Evolutionary conservation across 2,113 vertebrate species (phyloP).

Genomic region (Strigops habroptila): DNA sequence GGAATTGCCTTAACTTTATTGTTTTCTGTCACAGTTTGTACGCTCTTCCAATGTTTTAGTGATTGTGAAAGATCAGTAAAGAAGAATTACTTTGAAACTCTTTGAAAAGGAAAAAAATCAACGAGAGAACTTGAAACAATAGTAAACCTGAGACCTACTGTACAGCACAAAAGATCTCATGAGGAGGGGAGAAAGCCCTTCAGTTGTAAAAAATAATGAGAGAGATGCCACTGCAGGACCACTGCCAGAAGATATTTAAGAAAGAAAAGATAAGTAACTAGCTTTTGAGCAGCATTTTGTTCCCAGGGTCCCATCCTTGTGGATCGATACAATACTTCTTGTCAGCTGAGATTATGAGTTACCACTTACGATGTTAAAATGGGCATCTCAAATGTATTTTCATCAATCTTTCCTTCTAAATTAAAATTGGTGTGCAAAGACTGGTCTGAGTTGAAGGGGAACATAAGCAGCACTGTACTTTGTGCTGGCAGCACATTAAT

Average conservation of each 20-base stretch:
- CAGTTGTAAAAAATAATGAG: neutral
- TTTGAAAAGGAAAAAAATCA: slow-evolving; percentile 9
- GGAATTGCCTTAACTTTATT: neutral
- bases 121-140: neutral
- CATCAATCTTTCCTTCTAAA: neutral
- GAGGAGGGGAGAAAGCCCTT: neutral
- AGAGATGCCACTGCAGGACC: neutral
- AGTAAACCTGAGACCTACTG: slow-evolving; percentile 16
- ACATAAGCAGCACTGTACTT: neutral
- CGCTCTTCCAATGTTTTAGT: neutral
- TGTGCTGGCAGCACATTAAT: neutral
- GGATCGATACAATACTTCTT: neutral
- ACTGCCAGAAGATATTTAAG: neutral
- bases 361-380: neutral
- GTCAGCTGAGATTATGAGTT: neutral
- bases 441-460: neutral
- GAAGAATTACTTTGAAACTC: slow-evolving; percentile 3
- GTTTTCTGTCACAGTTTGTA: neutral
- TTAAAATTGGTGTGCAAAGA: neutral
- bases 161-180: neutral
- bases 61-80: neutral
- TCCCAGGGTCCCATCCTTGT: neutral
- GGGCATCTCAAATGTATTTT: neutral
- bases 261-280: neutral
- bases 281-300: neutral